Conservation (phyloP, 2,797 vertebrate species). For the Gymnothorax javanicus region DNA sequence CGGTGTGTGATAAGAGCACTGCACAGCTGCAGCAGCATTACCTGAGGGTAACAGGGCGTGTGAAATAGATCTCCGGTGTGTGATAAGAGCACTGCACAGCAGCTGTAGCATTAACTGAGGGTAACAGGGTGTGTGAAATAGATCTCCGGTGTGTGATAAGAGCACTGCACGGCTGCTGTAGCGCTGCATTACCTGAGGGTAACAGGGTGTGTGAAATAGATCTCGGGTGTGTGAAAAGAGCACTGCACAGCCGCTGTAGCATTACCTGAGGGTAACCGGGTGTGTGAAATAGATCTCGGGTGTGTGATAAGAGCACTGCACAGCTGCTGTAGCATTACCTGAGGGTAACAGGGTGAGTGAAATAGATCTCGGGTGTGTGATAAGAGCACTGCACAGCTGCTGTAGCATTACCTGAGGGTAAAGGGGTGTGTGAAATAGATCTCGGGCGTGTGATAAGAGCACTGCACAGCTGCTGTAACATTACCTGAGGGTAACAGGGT, state of each 20-base stretch:
- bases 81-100: not conserved
- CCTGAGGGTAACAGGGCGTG: constrained; percentile 81
- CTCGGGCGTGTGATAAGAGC: too few relatives aligned
- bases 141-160: not conserved
- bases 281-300: too few relatives aligned
- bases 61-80: too few relatives aligned
- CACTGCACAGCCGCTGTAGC: too few relatives aligned
- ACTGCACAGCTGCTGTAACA: too few relatives aligned
- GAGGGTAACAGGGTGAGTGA: too few relatives aligned
- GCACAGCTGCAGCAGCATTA: constrained; percentile 52
- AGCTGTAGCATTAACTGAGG: not conserved
- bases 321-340: not conserved
- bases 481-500: constrained; percentile 83
- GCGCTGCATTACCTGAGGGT: constrained; percentile 76
- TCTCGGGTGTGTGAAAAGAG: too few relatives aligned
- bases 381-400: not conserved
- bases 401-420: too few relatives aligned
- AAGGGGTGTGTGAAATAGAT: too few relatives aligned
- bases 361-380: too few relatives aligned
- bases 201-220: too few relatives aligned
- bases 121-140: not conserved
- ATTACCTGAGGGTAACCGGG: not conserved
- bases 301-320: too few relatives aligned
- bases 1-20: not conserved
- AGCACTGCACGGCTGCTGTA: not conserved